These are phyloP conservation scores for Gymnogyps californianus DNA, from an alignment of 2,113 vertebrate genomes.

Conservation along the genomic window DNA sequence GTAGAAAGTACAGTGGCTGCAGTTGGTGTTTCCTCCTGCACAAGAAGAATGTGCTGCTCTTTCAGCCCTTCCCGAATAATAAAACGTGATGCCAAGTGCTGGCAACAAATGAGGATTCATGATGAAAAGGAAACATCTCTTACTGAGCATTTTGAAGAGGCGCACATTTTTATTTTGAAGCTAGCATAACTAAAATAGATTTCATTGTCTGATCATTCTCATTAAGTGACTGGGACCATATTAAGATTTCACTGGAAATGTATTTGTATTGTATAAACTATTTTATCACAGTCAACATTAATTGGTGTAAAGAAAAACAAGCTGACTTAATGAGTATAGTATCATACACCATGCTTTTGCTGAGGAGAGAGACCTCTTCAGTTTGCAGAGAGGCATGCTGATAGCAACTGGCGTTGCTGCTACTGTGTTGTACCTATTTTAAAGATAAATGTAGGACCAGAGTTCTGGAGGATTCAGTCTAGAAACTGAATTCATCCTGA, in stretches of 20 bases:
- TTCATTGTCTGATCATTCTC: background rate
- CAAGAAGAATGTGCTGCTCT: background rate
- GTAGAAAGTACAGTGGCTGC: background rate
- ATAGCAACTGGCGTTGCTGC: background rate
- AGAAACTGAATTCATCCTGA: background rate
- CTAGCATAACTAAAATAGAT: background rate
- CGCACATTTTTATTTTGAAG: background rate
- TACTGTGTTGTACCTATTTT: background rate
- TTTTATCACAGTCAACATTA: background rate
- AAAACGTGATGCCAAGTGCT: background rate
- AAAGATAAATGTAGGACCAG: background rate
- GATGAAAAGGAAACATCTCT: background rate
- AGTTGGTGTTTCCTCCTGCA: background rate
- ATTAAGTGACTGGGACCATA: background rate
- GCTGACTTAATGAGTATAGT: background rate
- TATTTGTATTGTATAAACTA: background rate
- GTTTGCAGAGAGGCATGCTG: background rate
- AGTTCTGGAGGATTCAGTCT: background rate
- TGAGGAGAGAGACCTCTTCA: background rate
- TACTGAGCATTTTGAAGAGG: background rate
- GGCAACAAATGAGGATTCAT: background rate
- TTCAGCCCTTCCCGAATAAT: background rate
- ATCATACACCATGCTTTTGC: background rate
- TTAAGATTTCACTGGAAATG: background rate
- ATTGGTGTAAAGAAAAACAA: background rate